These are phyloP conservation scores for Siphlonurus alternatus DNA, from an alignment of 2,888 invertebrate species.

Conservation along the genomic window DNA sequence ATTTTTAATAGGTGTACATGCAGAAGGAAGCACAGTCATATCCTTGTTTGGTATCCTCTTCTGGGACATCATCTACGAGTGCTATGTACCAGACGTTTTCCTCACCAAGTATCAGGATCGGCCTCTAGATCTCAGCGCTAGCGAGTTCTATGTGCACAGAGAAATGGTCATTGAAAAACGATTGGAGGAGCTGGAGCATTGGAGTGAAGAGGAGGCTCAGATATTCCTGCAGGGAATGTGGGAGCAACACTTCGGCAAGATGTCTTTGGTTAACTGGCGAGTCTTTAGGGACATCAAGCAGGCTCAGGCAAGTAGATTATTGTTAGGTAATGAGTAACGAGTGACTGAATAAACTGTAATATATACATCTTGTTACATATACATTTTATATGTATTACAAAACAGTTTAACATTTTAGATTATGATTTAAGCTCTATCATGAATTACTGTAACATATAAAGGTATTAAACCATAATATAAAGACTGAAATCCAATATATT, in stretches of 20 bases:
- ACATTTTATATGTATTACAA: too few relatives aligned
- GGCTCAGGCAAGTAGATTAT: slow-evolving; percentile 19
- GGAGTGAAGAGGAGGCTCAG: slow-evolving; percentile 28
- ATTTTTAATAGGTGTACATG: slow-evolving; percentile 46
- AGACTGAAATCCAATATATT: too few relatives aligned
- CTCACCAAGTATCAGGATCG: slow-evolving; percentile 42
- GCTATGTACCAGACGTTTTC: slow-evolving; percentile 43
- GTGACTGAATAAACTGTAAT: too few relatives aligned
- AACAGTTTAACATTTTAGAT: too few relatives aligned
- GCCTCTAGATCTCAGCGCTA: slow-evolving; percentile 55
- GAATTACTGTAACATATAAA: too few relatives aligned
- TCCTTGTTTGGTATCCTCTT: slow-evolving; percentile 49
- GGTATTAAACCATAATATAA: too few relatives aligned
- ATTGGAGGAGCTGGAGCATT: slow-evolving; percentile 21
- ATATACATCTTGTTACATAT: too few relatives aligned
- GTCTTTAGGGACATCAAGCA: slow-evolving; percentile 22
- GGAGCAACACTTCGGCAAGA: slow-evolving; percentile 22
- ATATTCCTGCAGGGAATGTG: slow-evolving; percentile 27
- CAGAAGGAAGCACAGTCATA: slow-evolving; percentile 46
- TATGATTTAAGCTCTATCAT: too few relatives aligned
- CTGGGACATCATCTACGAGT: slow-evolving; percentile 58
- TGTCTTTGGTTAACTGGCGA: slow-evolving; percentile 32
- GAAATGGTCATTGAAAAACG: slow-evolving; percentile 38
- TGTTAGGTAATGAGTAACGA: too few relatives aligned
- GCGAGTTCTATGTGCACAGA: slow-evolving; percentile 48